Percentiles rank a stretch among this genome's conserved stretches.
These are phyloP conservation scores for Nannospalax galili DNA, from an alignment of 2,113 vertebrate genomes.

Conservation along the genomic window DNA sequence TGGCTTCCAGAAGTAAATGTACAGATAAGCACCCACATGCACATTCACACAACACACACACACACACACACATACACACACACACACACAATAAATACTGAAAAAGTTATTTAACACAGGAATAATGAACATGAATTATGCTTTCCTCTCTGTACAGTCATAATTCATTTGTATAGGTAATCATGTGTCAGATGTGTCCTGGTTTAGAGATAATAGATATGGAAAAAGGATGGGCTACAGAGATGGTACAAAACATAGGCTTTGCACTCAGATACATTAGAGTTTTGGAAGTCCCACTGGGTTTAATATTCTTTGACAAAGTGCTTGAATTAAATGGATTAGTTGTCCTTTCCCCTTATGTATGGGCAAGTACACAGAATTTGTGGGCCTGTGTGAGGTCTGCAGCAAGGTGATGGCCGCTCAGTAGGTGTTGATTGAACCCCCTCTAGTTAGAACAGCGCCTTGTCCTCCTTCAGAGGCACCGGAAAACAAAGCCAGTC, in stretches of 20 bases:
- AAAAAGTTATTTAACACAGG: neutral
- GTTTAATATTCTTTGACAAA: neutral
- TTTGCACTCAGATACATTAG: neutral
- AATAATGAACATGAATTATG: neutral
- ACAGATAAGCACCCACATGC: neutral
- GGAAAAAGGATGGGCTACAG: neutral
- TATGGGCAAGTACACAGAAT: neutral
- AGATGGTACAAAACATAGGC: neutral
- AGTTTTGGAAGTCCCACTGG: neutral
- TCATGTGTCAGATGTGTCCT: neutral
- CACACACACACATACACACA: too few species aligned
- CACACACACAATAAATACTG: neutral
- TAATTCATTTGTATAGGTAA: neutral
- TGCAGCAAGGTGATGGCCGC: neutral
- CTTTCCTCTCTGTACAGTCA: neutral
- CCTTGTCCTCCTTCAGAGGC: neutral
- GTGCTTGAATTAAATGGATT: neutral
- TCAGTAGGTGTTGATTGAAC: too few species aligned
- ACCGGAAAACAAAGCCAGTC: neutral
- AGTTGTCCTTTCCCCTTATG: neutral
- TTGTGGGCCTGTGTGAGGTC: neutral
- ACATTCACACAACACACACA: neutral
- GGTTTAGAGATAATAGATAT: neutral
- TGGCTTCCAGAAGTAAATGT: neutral
- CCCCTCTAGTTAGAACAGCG: neutral